A percentile compares a stretch with the other conserved stretches of the same genome.
Evolutionary conservation across 64 coral and sea anemone species (phyloP).

Genomic region (Pocillopora verrucosa): DNA sequence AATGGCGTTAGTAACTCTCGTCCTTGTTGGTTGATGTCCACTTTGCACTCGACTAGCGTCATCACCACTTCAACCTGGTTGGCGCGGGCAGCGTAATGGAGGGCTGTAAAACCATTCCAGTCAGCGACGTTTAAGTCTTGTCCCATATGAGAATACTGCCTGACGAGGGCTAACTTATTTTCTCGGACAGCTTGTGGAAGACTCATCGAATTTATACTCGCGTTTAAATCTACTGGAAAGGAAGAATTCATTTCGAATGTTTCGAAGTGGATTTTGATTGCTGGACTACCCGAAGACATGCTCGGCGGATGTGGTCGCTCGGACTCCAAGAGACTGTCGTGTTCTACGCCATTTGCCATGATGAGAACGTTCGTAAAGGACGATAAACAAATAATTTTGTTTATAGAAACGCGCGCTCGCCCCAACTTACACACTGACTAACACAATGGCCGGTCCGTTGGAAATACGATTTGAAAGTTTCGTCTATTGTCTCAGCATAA

Average conservation of each 20-base stretch:
- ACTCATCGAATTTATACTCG: neutral
- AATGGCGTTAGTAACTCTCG: neutral
- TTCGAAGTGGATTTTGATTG: neutral
- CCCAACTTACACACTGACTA: too few relatives aligned
- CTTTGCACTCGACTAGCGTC: neutral
- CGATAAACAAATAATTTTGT: neutral
- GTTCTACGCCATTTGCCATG: neutral
- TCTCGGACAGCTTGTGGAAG: conserved; percentile 20
- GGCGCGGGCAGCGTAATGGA: neutral
- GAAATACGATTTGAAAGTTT: too few relatives aligned
- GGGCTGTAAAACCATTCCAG: neutral
- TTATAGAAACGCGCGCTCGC: neutral
- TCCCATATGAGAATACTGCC: conserved; percentile 4
- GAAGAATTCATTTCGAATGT: neutral
- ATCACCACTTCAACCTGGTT: conserved; percentile 6
- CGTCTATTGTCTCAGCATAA: too few relatives aligned
- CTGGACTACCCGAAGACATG: conserved; percentile 10
- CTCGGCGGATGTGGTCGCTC: neutral
- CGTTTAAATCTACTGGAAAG: neutral
- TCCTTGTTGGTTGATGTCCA: neutral
- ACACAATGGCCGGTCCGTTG: too few relatives aligned
- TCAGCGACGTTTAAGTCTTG: neutral
- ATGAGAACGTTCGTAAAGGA: too few relatives aligned
- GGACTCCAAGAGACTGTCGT: neutral
- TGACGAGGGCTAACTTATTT: neutral